phyloP scores from a whole-genome alignment of 2,797 vertebrate species.

The Yasuhikotakia modesta region DNA sequence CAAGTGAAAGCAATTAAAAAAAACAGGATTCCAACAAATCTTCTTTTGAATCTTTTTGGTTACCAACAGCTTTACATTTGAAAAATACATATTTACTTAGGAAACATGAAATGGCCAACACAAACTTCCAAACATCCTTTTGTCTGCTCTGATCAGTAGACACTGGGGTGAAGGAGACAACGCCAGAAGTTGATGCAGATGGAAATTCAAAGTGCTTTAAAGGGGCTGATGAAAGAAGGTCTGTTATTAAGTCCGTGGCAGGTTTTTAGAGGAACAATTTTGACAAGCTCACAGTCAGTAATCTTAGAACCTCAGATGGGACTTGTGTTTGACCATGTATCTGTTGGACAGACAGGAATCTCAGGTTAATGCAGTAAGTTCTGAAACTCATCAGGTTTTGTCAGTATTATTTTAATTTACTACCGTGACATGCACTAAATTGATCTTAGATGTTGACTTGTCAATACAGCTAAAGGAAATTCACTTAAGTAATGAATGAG shows the following conservation, averaged over 20 bases:
- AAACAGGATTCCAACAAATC: slow-evolving; percentile 1
- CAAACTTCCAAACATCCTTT: background rate
- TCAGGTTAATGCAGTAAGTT: too few species aligned
- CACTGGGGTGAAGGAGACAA: background rate
- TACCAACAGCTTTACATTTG: slow-evolving; percentile 10
- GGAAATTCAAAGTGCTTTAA: slow-evolving; percentile 33
- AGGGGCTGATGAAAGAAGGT: too few species aligned
- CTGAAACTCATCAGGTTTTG: too few species aligned
- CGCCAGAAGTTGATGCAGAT: slow-evolving; percentile 15
- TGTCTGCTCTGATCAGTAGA: background rate
- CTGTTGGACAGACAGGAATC: slow-evolving; percentile 68
- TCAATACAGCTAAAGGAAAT: too few species aligned
- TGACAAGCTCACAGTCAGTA: slow-evolving; percentile 54
- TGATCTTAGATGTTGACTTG: too few species aligned
- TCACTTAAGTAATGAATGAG: too few species aligned
- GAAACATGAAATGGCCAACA: slow-evolving; percentile 25
- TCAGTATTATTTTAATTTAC: too few species aligned
- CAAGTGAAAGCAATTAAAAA: background rate
- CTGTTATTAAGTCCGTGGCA: too few species aligned
- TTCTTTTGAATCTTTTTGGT: slow-evolving; percentile 5
- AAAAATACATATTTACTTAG: slow-evolving; percentile 36
- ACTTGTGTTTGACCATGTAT: slow-evolving; percentile 99
- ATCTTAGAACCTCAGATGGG: slow-evolving; percentile 94
- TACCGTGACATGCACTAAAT: too few species aligned
- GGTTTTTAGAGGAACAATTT: slow-evolving; percentile 9